Evolutionary conservation across 2,113 vertebrate genomes (phyloP), one percentile per base, ranked within the genome.

Genomic region (Odocoileus hemionus): DNA sequence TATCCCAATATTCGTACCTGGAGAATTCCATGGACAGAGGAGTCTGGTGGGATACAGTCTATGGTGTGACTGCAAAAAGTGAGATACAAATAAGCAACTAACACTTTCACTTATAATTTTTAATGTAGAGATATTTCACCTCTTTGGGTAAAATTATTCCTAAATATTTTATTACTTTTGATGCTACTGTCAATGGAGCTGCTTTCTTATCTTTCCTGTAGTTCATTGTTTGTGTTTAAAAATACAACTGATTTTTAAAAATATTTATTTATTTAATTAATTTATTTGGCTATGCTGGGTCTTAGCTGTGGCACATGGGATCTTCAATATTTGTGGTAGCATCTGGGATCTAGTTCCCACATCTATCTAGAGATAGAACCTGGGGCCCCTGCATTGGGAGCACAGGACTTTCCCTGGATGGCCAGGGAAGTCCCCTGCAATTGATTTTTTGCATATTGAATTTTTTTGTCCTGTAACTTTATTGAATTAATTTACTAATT

Each of bases 221-320:
- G 36, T 74, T 39, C 67, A 74, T 74, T 74, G 19, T 23, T 70
- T 70, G n/a, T 74, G 67, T 74, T 39, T 74, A 13, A 74, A 39
- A 74, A 25, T 74, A 74, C 36, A 74, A 39, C 67, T 25, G 67
- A 74, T 39, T 39, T 74, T 74, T 74, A 0, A 6, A 74, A 74
- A 74, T 39, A 39, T 74, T 23, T 39, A 21, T 55, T 52, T 52
- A 67, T 5, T 74, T 74, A 74, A 25, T 39, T 74, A 5, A 39
- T 74, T 39, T 39, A 39, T 74, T 74, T 74, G 67, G n/a, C 21
- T 23, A 23, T 74, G n/a, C n/a, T 3, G 67, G 36, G n/a, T 74
- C 67, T 74, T 39, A 39, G n/a, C 12, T 74, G n/a, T 5, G 6
- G n/a, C 11, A 74, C 0, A 0, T 39, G 19, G 67, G 67, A 39